These are phyloP conservation scores for Magallana gigas DNA, from an alignment of 1,140 invertebrate species.

Conservation along the genomic window DNA sequence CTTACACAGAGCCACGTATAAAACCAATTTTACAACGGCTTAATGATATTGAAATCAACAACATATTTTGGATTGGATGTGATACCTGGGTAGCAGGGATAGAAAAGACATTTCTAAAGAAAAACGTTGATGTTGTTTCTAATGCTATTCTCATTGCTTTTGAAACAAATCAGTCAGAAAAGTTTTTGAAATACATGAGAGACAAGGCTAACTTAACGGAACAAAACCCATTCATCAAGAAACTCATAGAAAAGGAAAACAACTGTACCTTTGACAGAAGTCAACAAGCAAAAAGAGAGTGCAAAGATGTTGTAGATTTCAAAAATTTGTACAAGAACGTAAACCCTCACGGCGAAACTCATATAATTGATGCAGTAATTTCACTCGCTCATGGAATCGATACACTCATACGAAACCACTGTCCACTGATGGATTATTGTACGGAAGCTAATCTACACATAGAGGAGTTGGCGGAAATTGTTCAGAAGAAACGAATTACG, in stretches of 20 bases:
- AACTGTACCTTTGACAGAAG: not conserved
- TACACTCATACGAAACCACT: not conserved
- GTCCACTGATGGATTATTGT: constrained; percentile 19
- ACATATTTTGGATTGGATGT: constrained; percentile 7
- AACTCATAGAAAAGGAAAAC: not conserved
- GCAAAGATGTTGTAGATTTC: not conserved
- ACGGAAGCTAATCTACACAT: constrained; percentile 7
- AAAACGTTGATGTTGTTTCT: not conserved
- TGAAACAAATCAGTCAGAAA: not conserved
- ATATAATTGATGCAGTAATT: constrained; percentile 17
- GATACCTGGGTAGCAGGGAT: not conserved
- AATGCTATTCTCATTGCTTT: constrained; percentile 6
- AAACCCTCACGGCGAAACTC: not conserved
- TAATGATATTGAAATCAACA: not conserved
- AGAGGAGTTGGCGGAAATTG: not conserved
- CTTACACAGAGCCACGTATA: not conserved
- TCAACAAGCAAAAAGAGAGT: not conserved
- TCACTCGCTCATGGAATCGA: constrained; percentile 12
- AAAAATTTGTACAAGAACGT: not conserved
- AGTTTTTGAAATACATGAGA: not conserved
- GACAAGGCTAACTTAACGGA: not conserved
- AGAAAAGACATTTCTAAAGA: not conserved
- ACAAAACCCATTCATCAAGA: not conserved
- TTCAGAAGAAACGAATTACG: not conserved
- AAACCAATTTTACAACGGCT: constrained; percentile 4